Evolutionary conservation across 2,797 vertebrate species (phyloP).

Genomic region (Diceros bicornis): DNA sequence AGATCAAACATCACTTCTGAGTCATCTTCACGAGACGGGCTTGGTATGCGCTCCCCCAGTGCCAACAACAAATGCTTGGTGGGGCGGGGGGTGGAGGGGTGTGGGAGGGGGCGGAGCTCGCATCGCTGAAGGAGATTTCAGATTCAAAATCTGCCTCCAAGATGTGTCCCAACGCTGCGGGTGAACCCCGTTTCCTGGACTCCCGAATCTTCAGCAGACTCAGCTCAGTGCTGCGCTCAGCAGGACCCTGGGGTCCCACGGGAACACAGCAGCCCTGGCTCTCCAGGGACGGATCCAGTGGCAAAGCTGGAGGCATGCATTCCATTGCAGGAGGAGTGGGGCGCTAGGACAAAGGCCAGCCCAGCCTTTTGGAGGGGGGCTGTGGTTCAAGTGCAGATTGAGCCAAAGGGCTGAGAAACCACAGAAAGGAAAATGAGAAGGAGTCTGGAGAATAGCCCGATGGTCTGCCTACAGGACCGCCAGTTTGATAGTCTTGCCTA

Average conservation of each 20-base stretch:
- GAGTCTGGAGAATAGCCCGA: neutral
- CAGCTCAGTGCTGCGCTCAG: too few species aligned
- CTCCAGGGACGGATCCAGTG: neutral
- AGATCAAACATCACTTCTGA: neutral
- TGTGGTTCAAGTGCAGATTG: fast-evolving
- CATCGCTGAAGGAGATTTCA: fast-evolving
- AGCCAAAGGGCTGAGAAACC: neutral
- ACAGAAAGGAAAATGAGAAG: fast-evolving
- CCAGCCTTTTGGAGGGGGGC: fast-evolving
- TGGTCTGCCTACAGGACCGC: fast-evolving
- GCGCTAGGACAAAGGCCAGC: neutral
- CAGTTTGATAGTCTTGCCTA: fast-evolving
- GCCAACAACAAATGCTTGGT: neutral
- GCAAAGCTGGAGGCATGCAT: too few species aligned
- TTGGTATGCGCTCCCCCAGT: fast-evolving
- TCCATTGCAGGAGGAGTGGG: fast-evolving
- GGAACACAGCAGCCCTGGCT: fast-evolving
- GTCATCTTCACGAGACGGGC: neutral
- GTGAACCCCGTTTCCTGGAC: fast-evolving
- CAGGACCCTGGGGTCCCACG: fast-evolving
- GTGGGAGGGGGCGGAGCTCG: fast-evolving
- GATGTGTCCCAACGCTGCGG: fast-evolving
- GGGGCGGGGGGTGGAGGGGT: neutral
- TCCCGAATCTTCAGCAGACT: fast-evolving
- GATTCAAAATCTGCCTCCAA: neutral